Conservation (phyloP, 2,113 vertebrate genomes). For the Neofelis nebulosa region DNA sequence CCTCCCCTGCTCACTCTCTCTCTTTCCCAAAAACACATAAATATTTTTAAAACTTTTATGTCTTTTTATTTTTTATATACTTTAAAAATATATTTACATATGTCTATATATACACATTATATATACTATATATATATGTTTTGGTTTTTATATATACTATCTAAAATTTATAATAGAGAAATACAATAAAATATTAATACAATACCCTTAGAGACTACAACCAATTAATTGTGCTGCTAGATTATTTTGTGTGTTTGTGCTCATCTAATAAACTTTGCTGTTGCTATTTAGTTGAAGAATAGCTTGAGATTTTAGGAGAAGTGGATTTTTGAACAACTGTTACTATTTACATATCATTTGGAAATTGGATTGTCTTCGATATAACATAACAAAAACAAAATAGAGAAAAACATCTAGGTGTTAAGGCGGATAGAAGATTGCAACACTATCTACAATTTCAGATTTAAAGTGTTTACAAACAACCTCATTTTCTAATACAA, state of each 20-base stretch:
- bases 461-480: not conserved
- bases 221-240: not conserved
- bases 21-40: too few species aligned
- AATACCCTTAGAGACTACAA: not conserved
- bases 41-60: too few species aligned
- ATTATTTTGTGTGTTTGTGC: not conserved
- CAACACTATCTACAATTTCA: not conserved
- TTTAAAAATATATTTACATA: not conserved
- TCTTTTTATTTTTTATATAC: not conserved
- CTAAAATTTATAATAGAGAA: not conserved
- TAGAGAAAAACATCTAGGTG: not conserved
- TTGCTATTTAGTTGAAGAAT: conserved; percentile 19
- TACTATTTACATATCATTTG: not conserved
- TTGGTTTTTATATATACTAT: not conserved
- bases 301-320: conserved; percentile 24
- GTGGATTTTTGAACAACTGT: not conserved
- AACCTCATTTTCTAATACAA: not conserved
- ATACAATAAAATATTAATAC: not conserved
- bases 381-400: not conserved
- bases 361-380: not conserved
- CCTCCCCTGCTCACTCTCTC: too few species aligned
- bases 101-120: not conserved
- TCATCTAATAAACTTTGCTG: not conserved
- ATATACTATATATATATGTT: not conserved
- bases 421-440: not conserved